A percentile compares a stretch with the other conserved stretches of the same genome.
Evolutionary conservation across 2,113 vertebrate genomes (phyloP).

Genomic region (Cheilinus undulatus): DNA sequence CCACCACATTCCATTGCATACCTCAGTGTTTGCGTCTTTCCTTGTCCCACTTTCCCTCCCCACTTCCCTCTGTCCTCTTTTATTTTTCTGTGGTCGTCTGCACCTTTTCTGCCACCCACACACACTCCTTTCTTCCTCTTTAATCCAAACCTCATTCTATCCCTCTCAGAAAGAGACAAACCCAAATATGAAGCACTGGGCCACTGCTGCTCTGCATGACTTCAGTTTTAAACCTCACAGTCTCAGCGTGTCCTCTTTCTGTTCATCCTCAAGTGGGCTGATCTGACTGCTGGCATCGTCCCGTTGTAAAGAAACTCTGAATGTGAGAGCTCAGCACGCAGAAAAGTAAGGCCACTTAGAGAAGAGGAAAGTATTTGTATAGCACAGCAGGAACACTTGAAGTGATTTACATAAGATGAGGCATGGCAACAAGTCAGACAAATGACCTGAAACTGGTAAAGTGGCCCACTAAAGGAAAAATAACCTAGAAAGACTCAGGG

Average conservation of each 20-base stretch:
- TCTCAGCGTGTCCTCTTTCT: constrained; percentile 1
- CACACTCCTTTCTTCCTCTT: background rate
- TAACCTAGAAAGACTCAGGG: background rate
- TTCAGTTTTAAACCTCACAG: constrained; percentile 14
- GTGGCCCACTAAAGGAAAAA: no score
- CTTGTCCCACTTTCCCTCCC: background rate
- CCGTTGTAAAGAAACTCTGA: constrained; percentile 7
- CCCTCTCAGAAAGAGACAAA: background rate
- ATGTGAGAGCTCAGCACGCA: constrained; percentile 14
- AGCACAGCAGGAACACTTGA: background rate
- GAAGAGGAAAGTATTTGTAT: background rate
- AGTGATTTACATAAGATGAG: background rate
- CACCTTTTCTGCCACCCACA: background rate
- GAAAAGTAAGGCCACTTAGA: background rate
- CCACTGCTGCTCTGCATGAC: background rate
- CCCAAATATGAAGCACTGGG: background rate
- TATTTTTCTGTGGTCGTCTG: background rate
- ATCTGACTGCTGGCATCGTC: background rate
- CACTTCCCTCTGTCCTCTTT: background rate
- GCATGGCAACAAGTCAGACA: background rate
- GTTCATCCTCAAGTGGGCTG: constrained; percentile 1
- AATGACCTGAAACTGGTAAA: background rate
- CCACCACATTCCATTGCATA: background rate
- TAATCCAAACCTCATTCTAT: background rate
- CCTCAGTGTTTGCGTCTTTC: no score